Evolutionary conservation across 2,888 invertebrate genomes (phyloP), one percentile per base, ranked within the genome.

Genomic region (Lasioglossum pauxillum): DNA sequence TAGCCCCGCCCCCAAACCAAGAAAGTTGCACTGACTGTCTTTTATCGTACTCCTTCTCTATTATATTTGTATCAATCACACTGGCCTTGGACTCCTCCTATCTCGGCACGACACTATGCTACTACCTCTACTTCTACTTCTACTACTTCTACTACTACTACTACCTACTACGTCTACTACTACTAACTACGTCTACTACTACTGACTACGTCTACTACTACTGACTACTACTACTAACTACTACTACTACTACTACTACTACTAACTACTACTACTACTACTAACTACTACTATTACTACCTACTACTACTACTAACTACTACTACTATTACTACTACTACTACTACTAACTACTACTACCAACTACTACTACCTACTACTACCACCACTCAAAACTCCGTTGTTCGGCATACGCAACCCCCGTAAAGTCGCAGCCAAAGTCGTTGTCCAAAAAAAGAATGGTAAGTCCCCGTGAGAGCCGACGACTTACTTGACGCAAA

Each of bases 391-490:
- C 94, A 95, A 95, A 93, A 94, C 94, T 95, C 92, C 95, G 94
- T 94, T 94, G 94, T 94, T 94, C 94, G 93, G 93, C 93, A 94
- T 93, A 93, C 92, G 93, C 94, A 94, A 94, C 94, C 93, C 94
- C 94, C 91, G 90, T 95, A 94, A 94, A 95, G 95, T 95, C 94
- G 95, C 95, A 95, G 95, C 95, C 94, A 95, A 95, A 95, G 95
- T 95, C 94, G 95, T 95, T 95, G 94, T 95, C 94, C 94, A 95
- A 95, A 95, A 95, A 95, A 95, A 95, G 93, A 95, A 95, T 95
- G 95, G 95, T 95, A 95, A 95, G 95, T 95, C 95, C 94, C 94
- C 88, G 87, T 90, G 87, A 91, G 88, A 90, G 92, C 92, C 94
- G 94, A 95, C 93, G 95, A 95, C 95, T 95, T 95, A 95, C 95